Percentiles rank a stretch among this genome's conserved stretches.
Evolutionary conservation across 2,797 vertebrate species (phyloP).

Genomic region (Catostomus latipinnis): DNA sequence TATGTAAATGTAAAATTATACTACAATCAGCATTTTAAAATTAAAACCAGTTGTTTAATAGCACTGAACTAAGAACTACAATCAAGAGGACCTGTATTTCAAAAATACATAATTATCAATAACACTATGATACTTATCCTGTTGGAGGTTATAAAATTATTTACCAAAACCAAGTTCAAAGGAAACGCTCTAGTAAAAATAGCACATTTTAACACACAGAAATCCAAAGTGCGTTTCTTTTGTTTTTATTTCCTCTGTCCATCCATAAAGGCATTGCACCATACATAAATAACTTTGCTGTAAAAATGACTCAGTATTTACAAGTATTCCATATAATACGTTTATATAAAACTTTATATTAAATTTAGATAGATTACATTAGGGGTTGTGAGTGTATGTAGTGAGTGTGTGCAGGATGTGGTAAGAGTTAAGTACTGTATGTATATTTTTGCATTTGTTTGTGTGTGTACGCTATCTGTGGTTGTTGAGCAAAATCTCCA

Average conservation of each 20-base stretch:
- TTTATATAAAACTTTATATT: slow-evolving; percentile 93
- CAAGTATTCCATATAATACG: slow-evolving; percentile 99
- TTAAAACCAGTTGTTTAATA: neutral
- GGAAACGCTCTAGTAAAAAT: slow-evolving; percentile 71
- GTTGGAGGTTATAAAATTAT: no score
- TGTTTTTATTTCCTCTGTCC: slow-evolving; percentile 80
- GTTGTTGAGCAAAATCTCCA: slow-evolving; percentile 93
- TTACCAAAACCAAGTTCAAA: slow-evolving; percentile 81
- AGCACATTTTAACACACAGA: slow-evolving; percentile 84
- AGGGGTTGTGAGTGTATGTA: slow-evolving; percentile 66
- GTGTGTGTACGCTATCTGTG: slow-evolving; percentile 78
- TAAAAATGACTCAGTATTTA: slow-evolving; percentile 99
- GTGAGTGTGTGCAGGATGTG: slow-evolving; percentile 26
- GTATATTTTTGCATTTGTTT: slow-evolving; percentile 31
- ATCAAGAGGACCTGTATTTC: slow-evolving; percentile 71
- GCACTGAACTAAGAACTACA: neutral
- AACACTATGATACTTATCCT: no score
- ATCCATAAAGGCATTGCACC: slow-evolving; percentile 98
- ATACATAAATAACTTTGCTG: slow-evolving; percentile 99
- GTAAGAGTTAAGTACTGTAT: neutral
- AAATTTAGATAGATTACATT: slow-evolving; percentile 99
- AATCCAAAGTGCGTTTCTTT: slow-evolving; percentile 95
- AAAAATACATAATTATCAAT: slow-evolving; percentile 64
- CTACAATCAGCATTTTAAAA: neutral
- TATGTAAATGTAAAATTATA: no score